Base-by-base conservation (phyloP, 1,140 invertebrate genomes). In the Mesaphorura yosii region DNA sequence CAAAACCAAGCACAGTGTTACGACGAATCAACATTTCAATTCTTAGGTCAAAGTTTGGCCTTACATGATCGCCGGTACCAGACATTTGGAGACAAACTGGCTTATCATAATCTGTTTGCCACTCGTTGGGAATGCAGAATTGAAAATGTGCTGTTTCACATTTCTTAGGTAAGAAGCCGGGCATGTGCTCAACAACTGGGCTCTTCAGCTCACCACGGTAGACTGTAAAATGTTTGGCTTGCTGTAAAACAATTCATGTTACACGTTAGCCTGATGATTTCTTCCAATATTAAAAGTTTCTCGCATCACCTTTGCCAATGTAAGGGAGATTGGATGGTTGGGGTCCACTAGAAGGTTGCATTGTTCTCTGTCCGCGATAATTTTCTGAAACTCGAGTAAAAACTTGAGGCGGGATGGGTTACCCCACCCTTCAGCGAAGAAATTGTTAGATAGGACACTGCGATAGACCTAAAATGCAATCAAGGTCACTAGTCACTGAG, bases 51-150 rank as follows among this genome's bases (percentile, higher is more conserved):
- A 46, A 49, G 15, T 42, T 17, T 51, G 55, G 20, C 72, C 79
- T 78, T 78, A 94, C 90, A 78, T 98, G 94, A 77, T 99, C 95
- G 42, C 95, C 95, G 51, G 95, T 99, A 38, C 93, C 93, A 51
- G 94, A 93, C 53, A 97, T 74, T 68, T 98, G 92, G 59, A 98
- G 75, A 71, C 90, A 90, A 26, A 96, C 75, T 19, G 92, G 91
- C 68, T 85, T 86, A 45, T 77, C 67, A n/a, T n/a, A n/a, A 7
- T 39, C 41, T 17, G 76, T 74, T 3, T 69, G 68, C 89, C 89
- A 95, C 60, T 80, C 76, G 40, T 78, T 76, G 1, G 92, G 92
- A 57, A 96, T 67, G 45, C 96, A 67, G 34, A 90, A 74, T 73
- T 90, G 86, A 69, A 90, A 90, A 67, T 83, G 75, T 10, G 86